Evolutionary conservation across 2,113 vertebrate species (phyloP).

Genomic region (Sander vitreus): DNA sequence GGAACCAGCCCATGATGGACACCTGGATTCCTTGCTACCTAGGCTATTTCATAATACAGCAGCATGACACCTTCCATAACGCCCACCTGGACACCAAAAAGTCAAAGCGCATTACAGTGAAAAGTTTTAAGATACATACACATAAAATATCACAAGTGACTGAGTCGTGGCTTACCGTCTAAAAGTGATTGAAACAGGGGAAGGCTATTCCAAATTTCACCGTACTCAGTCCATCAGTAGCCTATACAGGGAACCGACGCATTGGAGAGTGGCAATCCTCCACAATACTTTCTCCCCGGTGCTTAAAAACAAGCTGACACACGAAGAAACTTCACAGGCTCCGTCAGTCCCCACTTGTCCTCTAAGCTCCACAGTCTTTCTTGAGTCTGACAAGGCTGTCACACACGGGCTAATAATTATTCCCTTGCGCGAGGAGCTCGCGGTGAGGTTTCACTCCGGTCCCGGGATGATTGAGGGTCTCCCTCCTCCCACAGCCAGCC

Average conservation of each 20-base stretch:
- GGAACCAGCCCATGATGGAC: conserved; percentile 45
- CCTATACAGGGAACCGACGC: conserved; percentile 27
- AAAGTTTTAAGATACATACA: neutral
- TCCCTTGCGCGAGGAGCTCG: conserved; percentile 24
- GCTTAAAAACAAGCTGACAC: neutral
- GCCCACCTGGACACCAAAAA: neutral
- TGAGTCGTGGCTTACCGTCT: conserved; percentile 63
- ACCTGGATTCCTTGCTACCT: conserved; percentile 21
- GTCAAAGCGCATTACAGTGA: neutral
- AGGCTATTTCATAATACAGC: neutral
- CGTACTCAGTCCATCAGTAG: conserved; percentile 57
- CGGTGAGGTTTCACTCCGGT: conserved; percentile 44
- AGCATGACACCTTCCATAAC: too few species aligned
- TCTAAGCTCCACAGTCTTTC: conserved; percentile 17
- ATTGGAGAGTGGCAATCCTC: conserved; percentile 22
- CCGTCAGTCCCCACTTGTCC: conserved; percentile 5
- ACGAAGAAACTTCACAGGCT: conserved; percentile 41
- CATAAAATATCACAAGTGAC: neutral
- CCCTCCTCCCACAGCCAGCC: neutral
- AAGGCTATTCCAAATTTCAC: conserved; percentile 54
- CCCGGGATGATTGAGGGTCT: conserved; percentile 57
- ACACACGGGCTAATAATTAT: conserved; percentile 34
- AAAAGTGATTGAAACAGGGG: conserved; percentile 31
- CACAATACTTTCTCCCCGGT: conserved; percentile 22
- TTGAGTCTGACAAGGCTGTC: conserved; percentile 7